Evolutionary conservation across 2,797 vertebrate genomes (phyloP), one percentile per base, ranked within the genome.

Genomic region (Hapalemur alaotrensis): DNA sequence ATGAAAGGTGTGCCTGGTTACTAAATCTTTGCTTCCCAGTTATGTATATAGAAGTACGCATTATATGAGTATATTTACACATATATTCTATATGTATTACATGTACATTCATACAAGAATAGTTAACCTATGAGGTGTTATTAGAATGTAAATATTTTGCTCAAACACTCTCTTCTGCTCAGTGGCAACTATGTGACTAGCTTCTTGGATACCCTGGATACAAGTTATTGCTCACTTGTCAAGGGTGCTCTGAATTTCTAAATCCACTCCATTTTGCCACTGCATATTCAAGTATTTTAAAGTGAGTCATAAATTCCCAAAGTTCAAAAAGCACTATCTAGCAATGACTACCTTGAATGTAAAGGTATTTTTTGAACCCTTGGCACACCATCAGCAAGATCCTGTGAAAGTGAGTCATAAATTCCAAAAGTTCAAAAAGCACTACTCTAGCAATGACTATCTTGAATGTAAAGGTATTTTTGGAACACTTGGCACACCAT

Each of bases 381-480:
- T 76, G 52, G 7, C 28, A 78, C 7, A 41, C 4, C 67, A 30
- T 67, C 32, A 43, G 32, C 61, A 46, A 46, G 43, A 46, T 46
- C 43, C 43, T 46, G 43, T 46, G 35, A 79, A 65, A 25, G 32
- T 13, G 23, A 69, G 54, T 69, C 50, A 69, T 82, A 41, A 91
- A 75, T 76, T 76, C 38, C 83, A 54, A 76, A 94, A 67, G 50
- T 81, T 96, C 22, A 82, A 78, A 91, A 91, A 54, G 5, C 59
- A 63, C n/a, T 41, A 48, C 17, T 75, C 65, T 69, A 76, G 41
- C 14, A 48, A 91, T 65, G 38, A 93, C n/a, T 81, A 43, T 41
- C 10, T 41, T 67, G 85, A 82, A 73, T 7, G 1, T 59, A 59
- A 80, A 95, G 7, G 28, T 67, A 65, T 50, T 94, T 65, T 86